Percentiles rank a stretch among this genome's conserved stretches.
These are phyloP conservation scores for Patella ulyssiponensis DNA, from an alignment of 2,888 invertebrate species.

Conservation along the genomic window DNA sequence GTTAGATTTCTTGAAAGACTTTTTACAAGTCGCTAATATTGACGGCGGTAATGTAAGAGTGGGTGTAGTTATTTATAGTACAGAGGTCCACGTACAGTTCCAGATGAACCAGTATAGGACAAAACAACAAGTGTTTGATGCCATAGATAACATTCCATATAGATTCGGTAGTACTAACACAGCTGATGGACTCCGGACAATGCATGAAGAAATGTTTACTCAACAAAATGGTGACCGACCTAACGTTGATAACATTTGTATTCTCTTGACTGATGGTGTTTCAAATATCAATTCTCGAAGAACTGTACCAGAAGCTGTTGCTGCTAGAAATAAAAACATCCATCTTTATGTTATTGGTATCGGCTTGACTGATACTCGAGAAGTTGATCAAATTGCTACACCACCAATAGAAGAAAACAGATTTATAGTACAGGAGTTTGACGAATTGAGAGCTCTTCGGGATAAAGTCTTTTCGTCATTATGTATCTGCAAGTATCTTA, in stretches of 20 bases:
- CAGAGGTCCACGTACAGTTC: slow-evolving; percentile 48
- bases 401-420: background rate
- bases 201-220: slow-evolving; percentile 49
- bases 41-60: slow-evolving; percentile 41
- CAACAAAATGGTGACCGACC: slow-evolving; percentile 48
- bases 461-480: slow-evolving; percentile 44
- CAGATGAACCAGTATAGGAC: slow-evolving; percentile 48
- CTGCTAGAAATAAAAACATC: slow-evolving; percentile 1
- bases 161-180: slow-evolving; percentile 54
- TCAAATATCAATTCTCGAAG: slow-evolving; percentile 50
- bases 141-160: slow-evolving; percentile 47
- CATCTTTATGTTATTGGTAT: slow-evolving; percentile 6
- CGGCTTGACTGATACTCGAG: slow-evolving; percentile 25
- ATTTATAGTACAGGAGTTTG: slow-evolving; percentile 28
- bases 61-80: slow-evolving; percentile 49
- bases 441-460: slow-evolving; percentile 41
- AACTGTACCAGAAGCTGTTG: background rate
- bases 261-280: slow-evolving; percentile 56
- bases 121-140: slow-evolving; percentile 42
- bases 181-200: slow-evolving; percentile 46
- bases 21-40: slow-evolving; percentile 44
- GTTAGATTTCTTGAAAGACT: slow-evolving; percentile 50
- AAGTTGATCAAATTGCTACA: slow-evolving; percentile 36
- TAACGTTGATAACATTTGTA: slow-evolving; percentile 46
- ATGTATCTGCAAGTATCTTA: slow-evolving; percentile 25